phyloP scores from a whole-genome alignment of 2,888 invertebrate genomes.

The Thysanoteuthis rhombus region DNA sequence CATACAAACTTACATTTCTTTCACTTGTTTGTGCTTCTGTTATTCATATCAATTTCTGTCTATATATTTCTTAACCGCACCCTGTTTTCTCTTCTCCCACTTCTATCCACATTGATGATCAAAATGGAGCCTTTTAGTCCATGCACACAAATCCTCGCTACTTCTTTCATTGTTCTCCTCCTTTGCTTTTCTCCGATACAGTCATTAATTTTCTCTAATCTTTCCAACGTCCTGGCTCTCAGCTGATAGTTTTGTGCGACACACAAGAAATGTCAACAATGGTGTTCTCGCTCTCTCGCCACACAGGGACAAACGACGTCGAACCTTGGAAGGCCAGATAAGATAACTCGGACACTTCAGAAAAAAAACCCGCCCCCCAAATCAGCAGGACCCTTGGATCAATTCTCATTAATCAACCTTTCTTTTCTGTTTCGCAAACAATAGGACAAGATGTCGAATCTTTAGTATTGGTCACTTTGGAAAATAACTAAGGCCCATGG shows the following conservation, averaged over 20 bases:
- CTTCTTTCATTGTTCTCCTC: neutral
- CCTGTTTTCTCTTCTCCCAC: neutral
- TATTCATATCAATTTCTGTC: neutral
- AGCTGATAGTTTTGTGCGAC: neutral
- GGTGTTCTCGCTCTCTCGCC: neutral
- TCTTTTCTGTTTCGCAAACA: neutral
- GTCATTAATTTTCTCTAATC: slow-evolving; percentile 12
- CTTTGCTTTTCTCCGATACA: neutral
- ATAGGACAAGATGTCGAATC: neutral
- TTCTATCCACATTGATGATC: neutral
- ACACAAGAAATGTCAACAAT: neutral
- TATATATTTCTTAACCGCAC: neutral
- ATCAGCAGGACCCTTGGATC: neutral
- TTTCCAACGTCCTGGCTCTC: neutral
- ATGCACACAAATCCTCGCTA: neutral
- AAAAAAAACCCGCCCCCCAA: neutral
- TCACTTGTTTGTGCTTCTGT: neutral
- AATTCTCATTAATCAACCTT: neutral
- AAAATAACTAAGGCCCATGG: neutral
- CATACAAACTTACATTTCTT: too few species aligned
- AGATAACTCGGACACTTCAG: neutral
- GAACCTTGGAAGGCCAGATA: neutral
- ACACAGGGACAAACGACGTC: neutral
- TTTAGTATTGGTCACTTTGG: neutral
- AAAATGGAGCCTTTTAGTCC: neutral